Evolutionary conservation across 64 coral and sea anemone species (phyloP).

Genomic region (Orbicella faveolata): DNA sequence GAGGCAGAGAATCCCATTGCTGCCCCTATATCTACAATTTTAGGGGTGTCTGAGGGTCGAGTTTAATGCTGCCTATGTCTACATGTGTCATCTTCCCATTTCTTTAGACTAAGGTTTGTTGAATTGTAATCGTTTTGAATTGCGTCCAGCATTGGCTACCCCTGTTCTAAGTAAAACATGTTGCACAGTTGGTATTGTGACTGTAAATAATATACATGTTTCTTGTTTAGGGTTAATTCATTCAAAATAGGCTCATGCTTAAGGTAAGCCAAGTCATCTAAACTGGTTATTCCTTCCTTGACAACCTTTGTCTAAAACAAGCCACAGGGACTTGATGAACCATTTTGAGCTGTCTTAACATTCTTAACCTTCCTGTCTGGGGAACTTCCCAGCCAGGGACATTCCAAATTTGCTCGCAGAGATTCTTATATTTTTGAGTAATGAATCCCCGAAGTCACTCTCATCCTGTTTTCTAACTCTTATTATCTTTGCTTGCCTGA

Average conservation of each 20-base stretch:
- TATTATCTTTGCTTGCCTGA: no score
- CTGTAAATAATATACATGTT: conserved; percentile 53
- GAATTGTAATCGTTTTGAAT: no score
- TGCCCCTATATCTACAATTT: no score
- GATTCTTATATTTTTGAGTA: no score
- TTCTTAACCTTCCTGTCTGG: conserved; percentile 68
- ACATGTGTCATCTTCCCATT: no score
- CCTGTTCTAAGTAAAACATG: not conserved
- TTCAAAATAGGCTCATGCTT: conserved; percentile 2
- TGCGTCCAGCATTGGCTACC: no score
- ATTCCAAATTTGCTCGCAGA: not conserved
- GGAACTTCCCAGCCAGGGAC: conserved; percentile 28
- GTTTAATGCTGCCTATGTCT: no score
- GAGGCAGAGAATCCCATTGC: no score
- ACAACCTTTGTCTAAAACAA: conserved; percentile 64
- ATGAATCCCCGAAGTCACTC: no score
- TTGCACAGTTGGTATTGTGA: conserved; percentile 61
- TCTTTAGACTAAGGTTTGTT: no score
- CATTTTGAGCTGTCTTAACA: not conserved
- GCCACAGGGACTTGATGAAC: conserved; percentile 1
- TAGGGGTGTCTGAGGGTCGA: no score
- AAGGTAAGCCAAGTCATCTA: conserved; percentile 56
- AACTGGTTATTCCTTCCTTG: conserved; percentile 24
- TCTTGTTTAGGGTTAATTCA: conserved; percentile 26
- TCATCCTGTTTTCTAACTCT: no score